Evolutionary conservation across 2,113 vertebrate genomes (phyloP).

Genomic region (Pionites leucogaster): DNA sequence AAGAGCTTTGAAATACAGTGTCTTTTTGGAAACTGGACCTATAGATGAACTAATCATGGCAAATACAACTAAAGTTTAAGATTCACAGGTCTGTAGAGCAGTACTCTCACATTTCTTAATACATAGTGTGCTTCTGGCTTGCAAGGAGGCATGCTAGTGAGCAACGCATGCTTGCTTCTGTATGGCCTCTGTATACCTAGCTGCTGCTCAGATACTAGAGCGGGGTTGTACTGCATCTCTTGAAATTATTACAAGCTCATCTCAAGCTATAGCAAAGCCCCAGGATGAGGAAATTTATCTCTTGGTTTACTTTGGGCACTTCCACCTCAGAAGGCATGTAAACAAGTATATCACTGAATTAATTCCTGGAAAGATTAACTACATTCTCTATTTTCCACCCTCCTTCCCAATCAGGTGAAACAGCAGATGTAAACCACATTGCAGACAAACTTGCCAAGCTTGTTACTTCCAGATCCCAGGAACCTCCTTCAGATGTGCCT

Average conservation of each 20-base stretch:
- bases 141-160: neutral
- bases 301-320: neutral
- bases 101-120: neutral
- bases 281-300: neutral
- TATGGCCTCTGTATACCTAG: neutral
- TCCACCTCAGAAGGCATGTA: neutral
- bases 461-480: neutral
- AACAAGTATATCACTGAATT: neutral
- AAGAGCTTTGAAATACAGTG: neutral
- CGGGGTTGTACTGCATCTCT: neutral
- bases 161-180: neutral
- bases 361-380: neutral
- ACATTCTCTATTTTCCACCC: neutral
- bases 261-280: neutral
- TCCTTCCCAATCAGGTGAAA: neutral
- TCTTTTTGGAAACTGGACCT: neutral
- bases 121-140: neutral
- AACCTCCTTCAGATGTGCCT: neutral
- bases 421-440: neutral
- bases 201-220: neutral
- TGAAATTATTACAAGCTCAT: neutral
- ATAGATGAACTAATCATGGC: neutral
- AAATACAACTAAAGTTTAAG: neutral
- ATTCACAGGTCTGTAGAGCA: neutral
- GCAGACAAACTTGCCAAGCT: slow-evolving; percentile 22